A percentile compares a stretch with the other conserved stretches of the same genome.
Evolutionary conservation across 2,888 invertebrate species (phyloP).

Genomic region (Ennomos quercinarius): DNA sequence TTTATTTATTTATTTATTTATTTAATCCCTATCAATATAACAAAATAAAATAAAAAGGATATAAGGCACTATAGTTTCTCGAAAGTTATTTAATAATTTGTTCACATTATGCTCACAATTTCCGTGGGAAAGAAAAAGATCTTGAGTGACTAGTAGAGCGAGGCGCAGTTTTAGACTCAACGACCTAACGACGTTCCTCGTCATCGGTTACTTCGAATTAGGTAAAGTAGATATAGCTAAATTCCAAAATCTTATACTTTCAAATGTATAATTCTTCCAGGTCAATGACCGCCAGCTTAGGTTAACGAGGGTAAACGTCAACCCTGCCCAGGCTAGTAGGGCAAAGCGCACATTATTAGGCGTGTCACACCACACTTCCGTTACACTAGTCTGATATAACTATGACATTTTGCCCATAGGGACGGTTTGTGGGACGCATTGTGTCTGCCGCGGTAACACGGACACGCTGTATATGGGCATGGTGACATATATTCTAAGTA

Average conservation of each 20-base stretch:
- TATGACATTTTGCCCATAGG: slow-evolving; percentile 82
- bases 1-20: too few species aligned
- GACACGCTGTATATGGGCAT: slow-evolving; percentile 54
- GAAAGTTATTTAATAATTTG: too few species aligned
- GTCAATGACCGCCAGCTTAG: slow-evolving; percentile 13
- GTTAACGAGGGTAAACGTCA: slow-evolving; percentile 11
- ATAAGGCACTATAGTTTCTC: too few species aligned
- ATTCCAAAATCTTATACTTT: not conserved
- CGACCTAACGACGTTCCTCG: too few species aligned
- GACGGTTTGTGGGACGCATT: slow-evolving; percentile 58
- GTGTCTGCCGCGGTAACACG: slow-evolving; percentile 54
- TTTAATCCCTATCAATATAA: too few species aligned
- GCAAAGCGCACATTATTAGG: slow-evolving; percentile 56
- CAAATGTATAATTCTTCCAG: not conserved
- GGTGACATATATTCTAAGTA: slow-evolving; percentile 47
- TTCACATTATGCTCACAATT: too few species aligned
- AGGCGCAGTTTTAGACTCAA: too few species aligned
- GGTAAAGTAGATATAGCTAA: too few species aligned
- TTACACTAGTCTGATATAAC: slow-evolving; percentile 80
- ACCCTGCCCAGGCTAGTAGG: slow-evolving; percentile 28
- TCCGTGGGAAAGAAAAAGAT: too few species aligned
- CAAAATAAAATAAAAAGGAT: too few species aligned
- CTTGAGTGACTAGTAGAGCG: too few species aligned
- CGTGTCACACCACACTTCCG: slow-evolving; percentile 73
- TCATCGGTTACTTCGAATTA: too few species aligned